Base-by-base conservation (phyloP, 2,797 vertebrate species). In the Erithacus rubecula region DNA sequence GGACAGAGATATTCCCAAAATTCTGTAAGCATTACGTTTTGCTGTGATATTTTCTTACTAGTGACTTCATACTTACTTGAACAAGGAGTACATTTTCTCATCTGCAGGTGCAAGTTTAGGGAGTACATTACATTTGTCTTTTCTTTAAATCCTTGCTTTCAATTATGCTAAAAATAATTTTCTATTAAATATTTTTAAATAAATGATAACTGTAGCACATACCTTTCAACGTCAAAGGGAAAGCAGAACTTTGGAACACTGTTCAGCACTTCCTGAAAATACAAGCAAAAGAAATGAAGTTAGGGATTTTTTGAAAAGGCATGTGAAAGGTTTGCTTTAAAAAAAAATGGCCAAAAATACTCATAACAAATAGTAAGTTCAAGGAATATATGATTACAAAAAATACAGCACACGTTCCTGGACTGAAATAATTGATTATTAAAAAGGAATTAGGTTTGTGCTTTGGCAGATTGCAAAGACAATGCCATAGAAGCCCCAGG, bases 241-340 rank as follows among this genome's bases (percentile, higher is more conserved):
- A 99, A 99, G 98, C 99, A 99, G 98, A 99, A 99, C 98, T 99
- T 99, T 81, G 99, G 99, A 96, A 99, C 97, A 4, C 98, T 99
- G 98, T 98, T 99, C 86, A 99, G 98, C 87, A 99, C 98, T 97
- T 99, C 99, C 99, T 99, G 95, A 51, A 97, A 98, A 97, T 15
- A 68, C 15, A 98, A 96, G 95, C 34, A 53, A 34, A 74, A 90
- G 55, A 93, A 96, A 87, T 17, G 8, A 87, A 71, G 65, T 96
- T 75, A 96, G 4, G 22, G 29, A 29, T 26, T 65, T 65, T 59
- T 22, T 76, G 30, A 83, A 96, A 90, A 53, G n/a, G 39, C 32
- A 83, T 89, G 72, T 76, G 64, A 51, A 77, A 62, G 26, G 59
- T 46, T 87, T 56, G 62, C 52, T 93, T 91, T 91, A 83, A 62